These are phyloP conservation scores for Trypoxylon attenuatum DNA, from an alignment of 2,888 invertebrate genomes.

Conservation along the genomic window DNA sequence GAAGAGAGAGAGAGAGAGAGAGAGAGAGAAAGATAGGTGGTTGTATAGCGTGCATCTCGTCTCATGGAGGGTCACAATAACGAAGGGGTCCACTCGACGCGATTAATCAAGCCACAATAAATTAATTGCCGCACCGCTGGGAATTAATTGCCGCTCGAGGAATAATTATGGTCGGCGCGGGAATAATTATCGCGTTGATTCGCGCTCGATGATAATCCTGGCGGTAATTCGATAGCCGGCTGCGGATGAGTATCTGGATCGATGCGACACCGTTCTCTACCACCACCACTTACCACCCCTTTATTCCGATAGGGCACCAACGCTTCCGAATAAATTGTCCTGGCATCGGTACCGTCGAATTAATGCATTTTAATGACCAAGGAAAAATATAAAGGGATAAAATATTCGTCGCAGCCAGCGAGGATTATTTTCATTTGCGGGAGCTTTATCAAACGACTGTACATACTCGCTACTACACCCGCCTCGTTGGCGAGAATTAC, in stretches of 20 bases:
- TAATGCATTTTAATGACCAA: neutral
- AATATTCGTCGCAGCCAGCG: too few species aligned
- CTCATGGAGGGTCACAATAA: too few species aligned
- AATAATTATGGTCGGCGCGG: constrained; percentile 58
- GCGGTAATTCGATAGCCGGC: constrained; percentile 48
- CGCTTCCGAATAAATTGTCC: constrained; percentile 13
- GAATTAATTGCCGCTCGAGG: constrained; percentile 55
- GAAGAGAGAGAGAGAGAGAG: too few species aligned
- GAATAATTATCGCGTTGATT: constrained; percentile 57
- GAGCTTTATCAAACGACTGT: too few species aligned
- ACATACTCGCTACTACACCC: too few species aligned
- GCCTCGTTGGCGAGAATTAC: too few species aligned
- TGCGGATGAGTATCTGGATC: constrained; percentile 37
- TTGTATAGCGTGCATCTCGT: too few species aligned
- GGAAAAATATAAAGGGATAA: neutral
- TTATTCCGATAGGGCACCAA: constrained; percentile 35
- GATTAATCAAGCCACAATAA: constrained; percentile 58
- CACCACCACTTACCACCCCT: constrained; percentile 20
- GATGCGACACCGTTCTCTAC: constrained; percentile 16
- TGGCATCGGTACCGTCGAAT: neutral
- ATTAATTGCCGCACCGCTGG: constrained; percentile 53
- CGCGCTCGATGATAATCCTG: constrained; percentile 46
- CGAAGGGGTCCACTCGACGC: constrained; percentile 44
- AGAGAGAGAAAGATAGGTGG: too few species aligned
- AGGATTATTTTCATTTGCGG: too few species aligned